A percentile compares a stretch with the other conserved stretches of the same genome.
Conservation (phyloP, 2,113 vertebrate species). For the Vicugna pacos region DNA sequence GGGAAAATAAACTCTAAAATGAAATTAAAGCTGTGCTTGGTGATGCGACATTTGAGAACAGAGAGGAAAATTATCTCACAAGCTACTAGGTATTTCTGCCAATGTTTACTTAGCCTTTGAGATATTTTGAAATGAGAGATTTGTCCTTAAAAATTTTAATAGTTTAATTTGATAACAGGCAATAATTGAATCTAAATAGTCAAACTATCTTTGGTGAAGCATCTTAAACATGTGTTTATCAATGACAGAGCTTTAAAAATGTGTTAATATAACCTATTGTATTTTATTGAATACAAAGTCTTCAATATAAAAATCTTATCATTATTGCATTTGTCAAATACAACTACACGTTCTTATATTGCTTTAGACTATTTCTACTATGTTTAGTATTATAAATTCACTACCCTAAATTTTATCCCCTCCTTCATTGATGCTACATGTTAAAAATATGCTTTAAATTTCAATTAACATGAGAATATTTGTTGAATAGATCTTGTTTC, state of each 20-base stretch:
- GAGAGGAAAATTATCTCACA: conserved; percentile 67
- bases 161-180: conserved; percentile 61
- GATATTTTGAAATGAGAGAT: conserved; percentile 61
- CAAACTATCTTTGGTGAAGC: not conserved
- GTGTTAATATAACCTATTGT: not conserved
- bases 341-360: not conserved
- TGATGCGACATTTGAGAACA: conserved; percentile 66
- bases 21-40: conserved; percentile 80
- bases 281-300: not conserved
- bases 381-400: not conserved
- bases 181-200: not conserved
- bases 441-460: not conserved
- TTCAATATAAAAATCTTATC: not conserved
- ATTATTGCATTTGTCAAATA: not conserved
- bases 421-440: rapidly evolving
- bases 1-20: conserved; percentile 55
- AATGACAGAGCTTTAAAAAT: not conserved
- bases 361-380: not conserved
- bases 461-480: not conserved
- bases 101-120: conserved; percentile 60
- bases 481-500: not conserved
- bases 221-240: not conserved
- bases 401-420: not conserved
- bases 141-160: not conserved
- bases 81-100: conserved; percentile 65